Percentiles rank a stretch among this genome's conserved stretches.
Conservation (phyloP, 2,888 invertebrate species). For the Ceriagrion tenellum region DNA sequence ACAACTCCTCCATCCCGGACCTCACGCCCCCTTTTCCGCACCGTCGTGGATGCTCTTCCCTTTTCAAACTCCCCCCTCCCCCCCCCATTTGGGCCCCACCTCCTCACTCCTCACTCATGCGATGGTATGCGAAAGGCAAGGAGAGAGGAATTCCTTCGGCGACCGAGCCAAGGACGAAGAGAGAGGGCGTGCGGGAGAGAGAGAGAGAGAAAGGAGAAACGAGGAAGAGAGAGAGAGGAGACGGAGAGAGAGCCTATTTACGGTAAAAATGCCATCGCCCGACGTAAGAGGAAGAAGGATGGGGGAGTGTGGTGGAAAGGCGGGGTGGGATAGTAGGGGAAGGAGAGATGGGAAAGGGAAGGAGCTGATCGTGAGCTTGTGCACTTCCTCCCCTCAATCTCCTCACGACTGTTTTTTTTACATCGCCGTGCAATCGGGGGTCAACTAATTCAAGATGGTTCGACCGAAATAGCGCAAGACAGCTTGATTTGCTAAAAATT, state of each 20-base stretch:
- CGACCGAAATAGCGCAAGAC: no score
- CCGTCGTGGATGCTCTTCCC: no score
- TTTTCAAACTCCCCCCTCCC: no score
- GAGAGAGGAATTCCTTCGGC: neutral
- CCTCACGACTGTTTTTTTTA: neutral
- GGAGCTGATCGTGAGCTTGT: neutral
- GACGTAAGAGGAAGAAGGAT: neutral
- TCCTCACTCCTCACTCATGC: neutral
- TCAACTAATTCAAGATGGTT: no score
- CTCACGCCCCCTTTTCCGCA: no score
- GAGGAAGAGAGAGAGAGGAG: neutral
- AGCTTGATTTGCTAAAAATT: no score
- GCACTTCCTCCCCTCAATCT: neutral
- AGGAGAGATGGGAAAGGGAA: neutral
- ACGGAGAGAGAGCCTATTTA: neutral
- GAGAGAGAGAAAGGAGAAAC: no score
- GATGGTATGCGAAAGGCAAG: neutral
- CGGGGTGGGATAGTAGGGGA: no score
- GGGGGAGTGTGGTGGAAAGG: neutral
- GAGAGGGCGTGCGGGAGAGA: neutral
- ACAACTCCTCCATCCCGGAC: no score
- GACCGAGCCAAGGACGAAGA: slow-evolving; percentile 28
- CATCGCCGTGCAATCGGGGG: no score
- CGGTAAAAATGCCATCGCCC: neutral
- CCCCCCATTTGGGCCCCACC: neutral